phyloP scores from a whole-genome alignment of 1,140 invertebrate genomes.

The Drosophila pseudoananassae region DNA sequence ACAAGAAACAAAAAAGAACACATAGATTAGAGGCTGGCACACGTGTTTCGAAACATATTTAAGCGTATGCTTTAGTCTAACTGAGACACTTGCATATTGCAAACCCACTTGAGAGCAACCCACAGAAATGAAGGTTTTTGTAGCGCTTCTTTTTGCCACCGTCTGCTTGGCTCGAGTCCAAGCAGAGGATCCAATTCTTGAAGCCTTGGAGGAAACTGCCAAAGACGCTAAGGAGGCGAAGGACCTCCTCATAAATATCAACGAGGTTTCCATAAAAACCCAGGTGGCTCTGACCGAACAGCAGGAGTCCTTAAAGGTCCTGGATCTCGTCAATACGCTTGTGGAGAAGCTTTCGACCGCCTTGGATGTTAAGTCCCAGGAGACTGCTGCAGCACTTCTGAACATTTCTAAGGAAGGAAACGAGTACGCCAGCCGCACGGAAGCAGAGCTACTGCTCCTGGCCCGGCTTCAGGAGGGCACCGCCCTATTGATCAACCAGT shows the following conservation, averaged over 20 bases:
- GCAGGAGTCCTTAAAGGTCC: constrained; percentile 21
- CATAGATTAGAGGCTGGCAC: constrained; percentile 26
- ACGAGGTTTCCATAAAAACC: constrained; percentile 26
- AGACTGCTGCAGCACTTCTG: constrained; percentile 33
- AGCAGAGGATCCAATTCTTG: constrained; percentile 10
- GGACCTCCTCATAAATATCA: constrained; percentile 15
- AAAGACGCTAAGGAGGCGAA: constrained; percentile 44
- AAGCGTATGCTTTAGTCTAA: constrained; percentile 16
- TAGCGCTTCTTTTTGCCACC: constrained; percentile 31
- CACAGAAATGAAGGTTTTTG: constrained; percentile 41
- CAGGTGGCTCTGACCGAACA: constrained; percentile 35
- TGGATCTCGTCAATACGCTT: constrained; percentile 29
- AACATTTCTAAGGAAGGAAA: constrained; percentile 38
- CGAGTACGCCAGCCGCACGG: constrained; percentile 20
- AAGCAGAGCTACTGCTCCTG: constrained; percentile 31
- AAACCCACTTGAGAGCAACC: constrained; percentile 22
- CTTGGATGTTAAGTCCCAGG: constrained; percentile 22
- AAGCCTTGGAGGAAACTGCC: constrained; percentile 31
- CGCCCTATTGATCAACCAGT: constrained; percentile 23
- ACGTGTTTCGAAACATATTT: constrained; percentile 60
- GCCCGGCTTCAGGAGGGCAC: constrained; percentile 42
- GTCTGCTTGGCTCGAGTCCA: constrained; percentile 2
- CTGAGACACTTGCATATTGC: constrained; percentile 37
- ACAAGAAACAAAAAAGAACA: constrained; percentile 5
- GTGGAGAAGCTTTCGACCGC: constrained; percentile 28